phyloP scores from a whole-genome alignment of 2,113 vertebrate species.

The Rhea americana region DNA sequence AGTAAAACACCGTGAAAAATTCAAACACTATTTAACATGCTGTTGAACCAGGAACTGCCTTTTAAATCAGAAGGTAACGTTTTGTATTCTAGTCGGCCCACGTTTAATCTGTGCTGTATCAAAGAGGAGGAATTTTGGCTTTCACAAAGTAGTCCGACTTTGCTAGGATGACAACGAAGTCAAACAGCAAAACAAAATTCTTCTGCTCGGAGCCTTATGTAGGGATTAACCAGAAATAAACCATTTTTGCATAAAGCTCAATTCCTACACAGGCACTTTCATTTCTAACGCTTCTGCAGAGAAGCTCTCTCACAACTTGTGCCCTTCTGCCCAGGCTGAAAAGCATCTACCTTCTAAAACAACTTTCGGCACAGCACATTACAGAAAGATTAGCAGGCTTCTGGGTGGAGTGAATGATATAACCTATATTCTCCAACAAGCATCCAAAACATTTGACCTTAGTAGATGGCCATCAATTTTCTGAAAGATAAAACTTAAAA shows the following conservation, averaged over 20 bases:
- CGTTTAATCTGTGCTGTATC: slow-evolving; percentile 24
- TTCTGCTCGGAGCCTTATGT: slow-evolving; percentile 6
- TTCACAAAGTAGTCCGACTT: slow-evolving; percentile 13
- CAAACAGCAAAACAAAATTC: slow-evolving; percentile 47
- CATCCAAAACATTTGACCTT: background rate
- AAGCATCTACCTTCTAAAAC: background rate
- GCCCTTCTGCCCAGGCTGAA: background rate
- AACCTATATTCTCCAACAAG: background rate
- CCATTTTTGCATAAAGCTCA: background rate
- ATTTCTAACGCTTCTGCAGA: background rate
- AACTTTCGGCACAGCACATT: background rate
- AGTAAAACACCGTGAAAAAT: slow-evolving; percentile 35
- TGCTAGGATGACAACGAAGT: slow-evolving; percentile 28
- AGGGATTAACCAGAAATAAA: background rate
- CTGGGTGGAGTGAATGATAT: background rate
- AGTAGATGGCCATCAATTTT: background rate
- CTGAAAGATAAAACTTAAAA: background rate
- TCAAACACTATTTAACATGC: slow-evolving; percentile 51
- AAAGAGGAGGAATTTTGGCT: slow-evolving; percentile 52
- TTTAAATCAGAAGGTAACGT: slow-evolving; percentile 38
- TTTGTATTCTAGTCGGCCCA: slow-evolving; percentile 67
- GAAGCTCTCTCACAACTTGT: background rate
- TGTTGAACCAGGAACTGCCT: slow-evolving; percentile 60
- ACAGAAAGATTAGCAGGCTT: background rate
- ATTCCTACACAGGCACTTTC: background rate